Evolutionary conservation across 2,113 vertebrate genomes (phyloP).

Genomic region (Mormyrus lacerda): DNA sequence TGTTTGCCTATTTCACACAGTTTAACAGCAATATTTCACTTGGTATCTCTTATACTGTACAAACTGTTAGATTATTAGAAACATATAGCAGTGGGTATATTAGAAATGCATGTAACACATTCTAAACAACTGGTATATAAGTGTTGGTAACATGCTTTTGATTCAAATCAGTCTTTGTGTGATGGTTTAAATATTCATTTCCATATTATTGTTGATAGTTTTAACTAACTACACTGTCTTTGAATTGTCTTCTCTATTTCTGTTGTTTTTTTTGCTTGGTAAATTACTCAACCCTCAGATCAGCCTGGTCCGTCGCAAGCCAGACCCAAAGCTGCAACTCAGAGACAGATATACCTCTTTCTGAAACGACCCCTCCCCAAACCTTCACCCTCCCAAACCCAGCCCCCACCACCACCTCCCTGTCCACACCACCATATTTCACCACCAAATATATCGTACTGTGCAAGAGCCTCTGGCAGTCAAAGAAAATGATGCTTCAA

Average conservation of each 20-base stretch:
- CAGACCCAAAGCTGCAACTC: conserved; percentile 59
- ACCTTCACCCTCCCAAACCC: neutral
- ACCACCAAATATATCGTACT: conserved; percentile 18
- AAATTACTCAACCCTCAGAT: conserved; percentile 45
- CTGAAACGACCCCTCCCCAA: conserved; percentile 41
- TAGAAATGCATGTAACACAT: neutral
- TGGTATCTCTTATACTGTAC: neutral
- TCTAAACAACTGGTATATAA: neutral
- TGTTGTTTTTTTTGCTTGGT: conserved; percentile 33
- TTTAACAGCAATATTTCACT: neutral
- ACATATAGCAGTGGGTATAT: neutral
- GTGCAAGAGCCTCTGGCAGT: neutral
- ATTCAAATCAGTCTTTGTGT: neutral
- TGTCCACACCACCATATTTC: neutral
- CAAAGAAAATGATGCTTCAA: neutral
- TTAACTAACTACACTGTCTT: neutral
- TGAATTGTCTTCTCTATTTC: conserved; percentile 27
- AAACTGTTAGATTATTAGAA: neutral
- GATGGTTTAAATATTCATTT: neutral
- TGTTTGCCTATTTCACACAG: neutral
- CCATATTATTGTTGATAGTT: neutral
- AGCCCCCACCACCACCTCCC: neutral
- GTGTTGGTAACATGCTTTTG: neutral
- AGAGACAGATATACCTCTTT: conserved; percentile 69
- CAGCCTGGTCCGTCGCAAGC: conserved; percentile 60